Percentiles rank a stretch among this genome's conserved stretches.
Conservation (phyloP, 2,113 vertebrate genomes). For the Ancistrus triradiatus region DNA sequence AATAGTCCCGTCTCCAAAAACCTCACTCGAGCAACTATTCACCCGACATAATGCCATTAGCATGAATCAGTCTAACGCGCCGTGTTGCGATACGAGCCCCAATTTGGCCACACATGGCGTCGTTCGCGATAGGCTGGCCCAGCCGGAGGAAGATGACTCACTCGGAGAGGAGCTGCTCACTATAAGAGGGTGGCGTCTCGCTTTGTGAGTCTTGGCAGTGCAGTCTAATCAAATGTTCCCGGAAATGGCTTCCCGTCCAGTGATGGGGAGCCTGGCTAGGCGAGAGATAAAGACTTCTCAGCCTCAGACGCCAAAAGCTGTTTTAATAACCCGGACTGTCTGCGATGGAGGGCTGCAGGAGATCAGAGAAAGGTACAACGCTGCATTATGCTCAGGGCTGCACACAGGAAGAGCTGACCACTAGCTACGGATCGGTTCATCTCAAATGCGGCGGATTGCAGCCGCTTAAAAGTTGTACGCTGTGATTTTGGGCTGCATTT, state of each 20-base stretch:
- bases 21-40: conserved; percentile 25
- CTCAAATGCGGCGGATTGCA: conserved; percentile 14
- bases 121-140: conserved; percentile 4
- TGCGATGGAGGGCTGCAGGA: conserved; percentile 21
- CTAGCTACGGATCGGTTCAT: conserved; percentile 26
- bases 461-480: conserved; percentile 14
- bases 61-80: conserved; percentile 44
- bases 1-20: conserved; percentile 38
- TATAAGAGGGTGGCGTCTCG: conserved; percentile 38
- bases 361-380: neutral
- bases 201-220: conserved; percentile 46
- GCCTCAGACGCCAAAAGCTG: conserved; percentile 36
- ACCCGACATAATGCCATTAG: conserved; percentile 27
- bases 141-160: conserved; percentile 34
- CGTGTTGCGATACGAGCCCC: conserved; percentile 10
- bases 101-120: conserved; percentile 11
- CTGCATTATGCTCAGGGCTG: conserved; percentile 1
- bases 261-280: conserved; percentile 32
- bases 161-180: conserved; percentile 35
- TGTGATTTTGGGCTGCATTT: conserved; percentile 2
- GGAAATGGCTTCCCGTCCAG: conserved; percentile 47
- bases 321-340: conserved; percentile 45
- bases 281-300: conserved; percentile 43
- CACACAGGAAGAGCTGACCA: conserved; percentile 3
- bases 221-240: conserved; percentile 49